These are phyloP conservation scores for Poliocrania exsul DNA, from an alignment of 2,797 vertebrate genomes.

Conservation along the genomic window DNA sequence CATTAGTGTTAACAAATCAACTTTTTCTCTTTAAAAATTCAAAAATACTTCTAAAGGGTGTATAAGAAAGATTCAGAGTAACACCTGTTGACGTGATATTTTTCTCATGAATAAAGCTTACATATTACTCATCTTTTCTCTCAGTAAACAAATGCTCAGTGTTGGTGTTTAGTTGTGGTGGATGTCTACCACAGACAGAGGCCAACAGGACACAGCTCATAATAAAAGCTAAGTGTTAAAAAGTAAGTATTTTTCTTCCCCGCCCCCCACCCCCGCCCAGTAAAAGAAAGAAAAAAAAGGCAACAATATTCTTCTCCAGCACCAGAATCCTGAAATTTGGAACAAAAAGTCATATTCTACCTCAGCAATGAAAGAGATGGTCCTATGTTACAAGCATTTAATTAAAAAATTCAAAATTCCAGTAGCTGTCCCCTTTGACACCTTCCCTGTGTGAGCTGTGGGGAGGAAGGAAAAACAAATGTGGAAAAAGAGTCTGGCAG, in stretches of 20 bases:
- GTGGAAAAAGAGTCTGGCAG: not conserved
- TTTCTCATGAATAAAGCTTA: not conserved
- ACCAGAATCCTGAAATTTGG: not conserved
- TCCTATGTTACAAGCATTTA: not conserved
- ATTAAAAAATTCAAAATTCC: slow-evolving; percentile 10
- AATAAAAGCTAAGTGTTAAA: not conserved
- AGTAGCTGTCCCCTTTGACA: not conserved
- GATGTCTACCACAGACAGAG: not conserved
- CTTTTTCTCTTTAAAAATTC: not conserved
- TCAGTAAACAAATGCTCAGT: not conserved
- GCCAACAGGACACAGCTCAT: not conserved
- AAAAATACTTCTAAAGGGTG: not conserved
- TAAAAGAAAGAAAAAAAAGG: not conserved
- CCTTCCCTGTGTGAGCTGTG: not conserved
- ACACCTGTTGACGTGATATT: not conserved
- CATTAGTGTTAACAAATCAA: not conserved
- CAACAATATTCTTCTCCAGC: not conserved
- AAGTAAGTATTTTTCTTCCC: not conserved
- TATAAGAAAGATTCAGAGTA: not conserved
- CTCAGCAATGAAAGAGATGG: not conserved
- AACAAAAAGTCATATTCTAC: not conserved
- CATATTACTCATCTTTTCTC: not conserved
- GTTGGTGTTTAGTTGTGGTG: not conserved
- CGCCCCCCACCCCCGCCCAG: no score
- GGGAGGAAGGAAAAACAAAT: not conserved